Evolutionary conservation across 2,888 invertebrate species (phyloP), one percentile per base, ranked within the genome.

Genomic region (Oligia fasciuncula): DNA sequence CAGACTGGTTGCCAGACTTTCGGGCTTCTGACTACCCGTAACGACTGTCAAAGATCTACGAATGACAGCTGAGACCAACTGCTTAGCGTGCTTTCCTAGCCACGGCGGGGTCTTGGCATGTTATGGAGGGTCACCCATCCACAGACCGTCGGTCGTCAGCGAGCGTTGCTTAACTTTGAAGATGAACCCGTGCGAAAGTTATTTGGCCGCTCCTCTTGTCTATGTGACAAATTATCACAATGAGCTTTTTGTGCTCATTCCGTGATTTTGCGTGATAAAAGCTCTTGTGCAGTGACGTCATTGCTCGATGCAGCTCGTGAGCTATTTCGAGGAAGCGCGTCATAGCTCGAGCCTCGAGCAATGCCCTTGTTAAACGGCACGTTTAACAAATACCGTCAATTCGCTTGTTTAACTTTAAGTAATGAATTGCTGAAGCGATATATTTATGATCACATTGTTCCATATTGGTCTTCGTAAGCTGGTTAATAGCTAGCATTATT

Each of bases 271-370:
- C 74, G 68, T 77, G 76, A 80, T 76, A 75, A 76, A 89, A 85
- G 77, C 81, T 83, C 43, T 72, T 76, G 63, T 80, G 8, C 17
- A 23, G 40, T 89, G 89, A 89, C 89, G 89, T 88, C 76, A 83
- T 70, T 75, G 73, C 80, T 79, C 79, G 85, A 76, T 89, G 88
- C 87, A 88, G 86, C 83, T 83, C 43, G 60, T 29, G 79, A 79
- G 89, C 85, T 89, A 89, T 89, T 89, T 85, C 79, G 68, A 80
- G 86, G 78, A 87, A 70, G 60, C 73, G 65, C 89, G 88, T 89
- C 89, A 89, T 82, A 87, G 85, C 83, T 84, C 35, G 81, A 73
- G 78, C 83, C 74, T 73, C 72, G 82, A 76, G 83, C 86, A 88
- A 83, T 79, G 88, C 88, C 82, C 87, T 86, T 89, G 83, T 83